These are phyloP conservation scores for Tenthredo distinguenda DNA, from an alignment of 2,888 invertebrate species.

Conservation along the genomic window DNA sequence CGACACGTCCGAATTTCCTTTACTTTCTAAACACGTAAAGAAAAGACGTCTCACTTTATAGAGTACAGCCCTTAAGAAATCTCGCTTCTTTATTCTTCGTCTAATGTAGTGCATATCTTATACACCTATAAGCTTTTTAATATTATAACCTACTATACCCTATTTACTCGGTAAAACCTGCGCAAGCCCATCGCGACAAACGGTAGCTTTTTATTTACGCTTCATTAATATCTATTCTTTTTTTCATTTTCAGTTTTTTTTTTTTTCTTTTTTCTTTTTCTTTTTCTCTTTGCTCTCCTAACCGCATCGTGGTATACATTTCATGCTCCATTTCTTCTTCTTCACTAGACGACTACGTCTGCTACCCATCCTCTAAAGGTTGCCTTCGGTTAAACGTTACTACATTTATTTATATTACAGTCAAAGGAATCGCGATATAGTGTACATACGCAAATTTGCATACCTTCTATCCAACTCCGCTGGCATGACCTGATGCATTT, in stretches of 20 bases:
- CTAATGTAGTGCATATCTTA: background rate
- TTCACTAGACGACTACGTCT: background rate
- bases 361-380: background rate
- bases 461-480: background rate
- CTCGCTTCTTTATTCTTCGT: background rate
- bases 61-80: background rate
- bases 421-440: constrained; percentile 27
- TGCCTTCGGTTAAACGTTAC: background rate
- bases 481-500: background rate
- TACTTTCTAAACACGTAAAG: constrained; percentile 31
- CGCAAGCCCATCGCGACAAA: background rate
- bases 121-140: background rate
- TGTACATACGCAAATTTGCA: constrained; percentile 27
- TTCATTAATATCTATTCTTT: background rate
- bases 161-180: background rate
- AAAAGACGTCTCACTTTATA: constrained; percentile 29
- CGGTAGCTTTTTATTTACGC: background rate
- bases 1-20: constrained; percentile 27
- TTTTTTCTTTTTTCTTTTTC: background rate
- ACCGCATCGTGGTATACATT: background rate
- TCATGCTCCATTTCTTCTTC: background rate
- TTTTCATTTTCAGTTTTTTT: background rate
- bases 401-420: constrained; percentile 9
- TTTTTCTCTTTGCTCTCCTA: background rate
- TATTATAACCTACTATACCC: background rate